Base-by-base conservation (phyloP, 2,113 vertebrate species). In the Nyctereutes procyonoides region DNA sequence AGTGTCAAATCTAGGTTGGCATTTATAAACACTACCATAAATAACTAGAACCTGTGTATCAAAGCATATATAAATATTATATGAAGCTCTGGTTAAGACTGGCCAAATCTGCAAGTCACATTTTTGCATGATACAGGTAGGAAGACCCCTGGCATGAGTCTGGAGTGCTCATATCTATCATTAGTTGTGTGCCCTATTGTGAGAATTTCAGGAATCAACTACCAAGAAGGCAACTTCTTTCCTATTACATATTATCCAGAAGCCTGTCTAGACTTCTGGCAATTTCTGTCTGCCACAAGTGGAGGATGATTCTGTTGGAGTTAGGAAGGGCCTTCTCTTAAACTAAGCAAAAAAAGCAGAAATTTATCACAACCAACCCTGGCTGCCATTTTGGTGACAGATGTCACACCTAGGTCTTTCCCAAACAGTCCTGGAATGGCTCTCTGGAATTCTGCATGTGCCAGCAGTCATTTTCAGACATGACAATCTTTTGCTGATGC, bases 301-400 rank as follows among this genome's bases (percentile, higher is more conserved):
- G 14, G 93, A 86, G 79, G n/a, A 53, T 0, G 3, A 58, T 86
- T 81, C n/a, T 53, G n/a, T 91, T 88, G 20, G 30, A 85, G 0
- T 53, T 60, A 77, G 38, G 77, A 94, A 95, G 17, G 48, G 32
- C n/a, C 71, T 73, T 65, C 65, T 95, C 77, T 85, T 55, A 67
- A 90, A 73, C 43, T 53, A 82, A 96, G 84, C 48, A 16, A 62
- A 17, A 35, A 43, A 79, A 93, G 71, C 58, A 35, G 90, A 94
- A 69, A 88, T 93, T 80, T 73, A 88, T 79, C 3, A 6, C 60
- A 95, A 95, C 55, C 84, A 85, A 51, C 48, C 19, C 94, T 96
- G 94, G 97, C 96, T 97, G 88, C 76, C 71, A 90, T 91, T 58
- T 60, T 73, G 63, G 84, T 79, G 76, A 88, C 97, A 96, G 94